Conservation (phyloP, 2,888 invertebrate species). For the Chrysina gloriosa region DNA sequence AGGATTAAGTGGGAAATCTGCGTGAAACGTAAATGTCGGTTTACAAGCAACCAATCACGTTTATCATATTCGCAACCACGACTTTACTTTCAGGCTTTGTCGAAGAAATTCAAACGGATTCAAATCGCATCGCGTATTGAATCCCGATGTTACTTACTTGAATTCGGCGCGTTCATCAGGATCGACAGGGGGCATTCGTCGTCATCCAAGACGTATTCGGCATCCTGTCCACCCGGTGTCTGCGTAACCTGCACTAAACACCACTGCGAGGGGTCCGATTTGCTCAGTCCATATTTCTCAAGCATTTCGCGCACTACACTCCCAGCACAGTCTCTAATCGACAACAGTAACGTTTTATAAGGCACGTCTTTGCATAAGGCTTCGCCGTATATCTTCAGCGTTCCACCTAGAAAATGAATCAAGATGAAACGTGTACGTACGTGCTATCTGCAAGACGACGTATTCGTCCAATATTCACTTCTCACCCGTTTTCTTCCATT, state of each 20-base stretch:
- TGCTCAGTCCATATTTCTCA: constrained; percentile 94
- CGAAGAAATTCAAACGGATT: too few species aligned
- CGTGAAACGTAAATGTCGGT: too few species aligned
- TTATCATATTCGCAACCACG: too few species aligned
- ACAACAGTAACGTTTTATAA: constrained; percentile 95
- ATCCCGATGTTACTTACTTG: too few species aligned
- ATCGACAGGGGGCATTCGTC: constrained; percentile 97
- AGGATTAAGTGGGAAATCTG: too few species aligned
- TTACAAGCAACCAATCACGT: too few species aligned
- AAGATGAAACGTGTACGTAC: background rate
- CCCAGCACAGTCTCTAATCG: constrained; percentile 91
- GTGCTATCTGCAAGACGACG: background rate
- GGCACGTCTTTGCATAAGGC: constrained; percentile 96
- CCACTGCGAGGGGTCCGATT: constrained; percentile 90
- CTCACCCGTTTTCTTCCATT: too few species aligned
- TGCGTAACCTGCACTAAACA: constrained; percentile 91
- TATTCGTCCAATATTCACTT: too few species aligned
- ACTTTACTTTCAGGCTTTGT: too few species aligned
- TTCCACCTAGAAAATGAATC: constrained; percentile 73
- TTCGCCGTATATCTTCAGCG: constrained; percentile 95
- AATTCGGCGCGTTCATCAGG: constrained; percentile 88
- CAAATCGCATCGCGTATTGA: too few species aligned
- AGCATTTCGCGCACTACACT: constrained; percentile 96
- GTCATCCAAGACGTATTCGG: constrained; percentile 94
- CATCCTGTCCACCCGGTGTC: constrained; percentile 70